Conservation (phyloP, 2,888 invertebrate genomes). For the Pterobdella sp. region DNA sequence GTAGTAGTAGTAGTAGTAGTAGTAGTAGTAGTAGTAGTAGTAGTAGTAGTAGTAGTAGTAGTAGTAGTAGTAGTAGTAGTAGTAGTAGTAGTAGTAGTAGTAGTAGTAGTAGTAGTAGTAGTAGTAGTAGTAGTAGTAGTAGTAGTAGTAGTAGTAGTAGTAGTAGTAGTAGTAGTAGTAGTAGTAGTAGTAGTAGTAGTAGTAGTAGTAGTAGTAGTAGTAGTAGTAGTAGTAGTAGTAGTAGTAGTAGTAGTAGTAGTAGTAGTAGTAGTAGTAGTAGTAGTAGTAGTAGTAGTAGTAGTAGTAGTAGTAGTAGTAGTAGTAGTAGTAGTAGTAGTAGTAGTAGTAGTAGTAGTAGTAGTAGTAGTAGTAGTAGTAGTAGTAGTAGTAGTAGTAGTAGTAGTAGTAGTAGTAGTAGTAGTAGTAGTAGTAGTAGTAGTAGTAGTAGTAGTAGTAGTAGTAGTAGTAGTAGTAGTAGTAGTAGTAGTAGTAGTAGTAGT, state of each 20-base stretch:
- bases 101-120: neutral
- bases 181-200: conserved; percentile 11
- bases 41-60: neutral
- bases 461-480: conserved; percentile 4
- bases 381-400: neutral
- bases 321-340: conserved; percentile 3
- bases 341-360: neutral
- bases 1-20: conserved; percentile 9
- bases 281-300: neutral
- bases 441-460: neutral
- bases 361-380: conserved; percentile 14
- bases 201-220: conserved; percentile 10
- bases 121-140: conserved; percentile 10
- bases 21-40: conserved; percentile 12
- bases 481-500: conserved; percentile 15
- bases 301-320: conserved; percentile 15
- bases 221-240: neutral
- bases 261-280: conserved; percentile 5
- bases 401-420: conserved; percentile 9
- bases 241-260: conserved; percentile 14
- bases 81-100: conserved; percentile 11
- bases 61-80: conserved; percentile 10
- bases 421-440: conserved; percentile 13
- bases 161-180: neutral
- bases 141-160: conserved; percentile 10